These are phyloP conservation scores for Campopleginae sp. DNA, from an alignment of 2,888 invertebrate genomes.

Conservation along the genomic window DNA sequence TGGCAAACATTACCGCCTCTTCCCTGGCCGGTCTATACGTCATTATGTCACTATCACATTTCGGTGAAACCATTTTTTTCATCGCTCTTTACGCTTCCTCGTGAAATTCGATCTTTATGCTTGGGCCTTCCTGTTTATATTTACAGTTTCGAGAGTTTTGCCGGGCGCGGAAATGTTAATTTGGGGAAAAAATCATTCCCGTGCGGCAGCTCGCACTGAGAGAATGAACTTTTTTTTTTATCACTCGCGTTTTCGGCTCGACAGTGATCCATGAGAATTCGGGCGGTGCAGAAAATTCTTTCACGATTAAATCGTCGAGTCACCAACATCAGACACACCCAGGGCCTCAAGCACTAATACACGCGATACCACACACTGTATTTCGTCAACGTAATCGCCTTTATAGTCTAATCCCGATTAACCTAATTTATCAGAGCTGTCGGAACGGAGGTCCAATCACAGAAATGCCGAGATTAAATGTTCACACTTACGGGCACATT, in stretches of 20 bases:
- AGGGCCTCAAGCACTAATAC: neutral
- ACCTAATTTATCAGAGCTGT: neutral
- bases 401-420: neutral
- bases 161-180: neutral
- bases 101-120: slow-evolving; percentile 9
- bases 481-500: neutral
- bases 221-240: neutral
- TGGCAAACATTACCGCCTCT: neutral
- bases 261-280: neutral
- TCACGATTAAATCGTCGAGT: neutral
- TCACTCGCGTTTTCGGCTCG: too few species aligned
- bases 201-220: neutral
- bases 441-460: slow-evolving; percentile 5
- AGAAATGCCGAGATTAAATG: neutral
- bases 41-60: slow-evolving; percentile 4
- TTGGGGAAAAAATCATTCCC: neutral
- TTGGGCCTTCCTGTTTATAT: neutral
- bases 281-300: neutral
- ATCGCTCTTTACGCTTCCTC: neutral
- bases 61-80: neutral
- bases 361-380: neutral
- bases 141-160: neutral
- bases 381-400: neutral
- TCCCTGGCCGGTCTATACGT: neutral
- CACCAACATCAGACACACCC: neutral